Percentiles rank a stretch among this genome's conserved stretches.
Evolutionary conservation across 1,140 invertebrate genomes (phyloP).

Genomic region (Saxidomus purpurata): DNA sequence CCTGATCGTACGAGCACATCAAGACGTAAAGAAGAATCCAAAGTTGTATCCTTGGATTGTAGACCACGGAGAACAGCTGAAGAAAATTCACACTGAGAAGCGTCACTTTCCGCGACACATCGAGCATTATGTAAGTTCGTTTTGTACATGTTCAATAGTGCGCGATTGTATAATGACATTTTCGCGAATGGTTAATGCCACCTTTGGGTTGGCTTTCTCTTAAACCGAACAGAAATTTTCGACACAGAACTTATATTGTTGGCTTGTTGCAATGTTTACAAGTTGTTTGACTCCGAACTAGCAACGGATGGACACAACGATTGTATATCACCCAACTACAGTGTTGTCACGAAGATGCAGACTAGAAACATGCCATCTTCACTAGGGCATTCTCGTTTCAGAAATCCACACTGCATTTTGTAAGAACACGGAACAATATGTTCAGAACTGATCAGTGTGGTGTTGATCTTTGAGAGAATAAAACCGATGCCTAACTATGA

Average conservation of each 20-base stretch:
- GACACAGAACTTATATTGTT: constrained; percentile 5
- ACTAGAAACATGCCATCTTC: neutral
- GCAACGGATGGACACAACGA: neutral
- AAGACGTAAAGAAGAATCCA: constrained; percentile 15
- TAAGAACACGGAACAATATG: neutral
- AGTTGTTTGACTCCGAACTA: constrained; percentile 9
- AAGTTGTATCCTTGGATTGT: neutral
- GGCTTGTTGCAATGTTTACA: constrained; percentile 3
- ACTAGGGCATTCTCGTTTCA: neutral
- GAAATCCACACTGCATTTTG: constrained; percentile 9
- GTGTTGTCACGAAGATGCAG: constrained; percentile 7
- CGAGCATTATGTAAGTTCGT: constrained; percentile 6
- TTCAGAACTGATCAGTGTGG: neutral
- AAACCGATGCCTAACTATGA: neutral
- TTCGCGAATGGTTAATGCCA: neutral
- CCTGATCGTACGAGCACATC: neutral
- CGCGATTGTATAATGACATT: neutral
- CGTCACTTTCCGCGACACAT: neutral
- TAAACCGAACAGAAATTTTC: constrained; percentile 29
- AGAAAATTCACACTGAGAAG: neutral
- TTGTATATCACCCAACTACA: constrained; percentile 7
- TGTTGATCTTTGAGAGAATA: neutral
- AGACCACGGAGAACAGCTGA: neutral
- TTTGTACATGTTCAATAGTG: neutral
- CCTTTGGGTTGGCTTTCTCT: neutral